Conservation (phyloP, 2,797 vertebrate genomes). For the Zenarchopterus dispar region DNA sequence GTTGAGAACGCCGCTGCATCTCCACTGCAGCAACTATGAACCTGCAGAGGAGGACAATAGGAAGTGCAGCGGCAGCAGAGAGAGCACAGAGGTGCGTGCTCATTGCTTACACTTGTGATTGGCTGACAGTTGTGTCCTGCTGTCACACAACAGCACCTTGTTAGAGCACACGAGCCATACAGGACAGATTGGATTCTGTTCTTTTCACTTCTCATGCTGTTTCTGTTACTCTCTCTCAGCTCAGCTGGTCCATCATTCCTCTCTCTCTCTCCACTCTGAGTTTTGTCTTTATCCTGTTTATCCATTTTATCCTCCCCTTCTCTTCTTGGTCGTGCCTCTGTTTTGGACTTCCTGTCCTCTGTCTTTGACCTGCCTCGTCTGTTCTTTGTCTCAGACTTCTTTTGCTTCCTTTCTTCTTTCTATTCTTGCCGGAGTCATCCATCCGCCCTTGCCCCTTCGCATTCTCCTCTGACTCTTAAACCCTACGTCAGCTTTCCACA, state of each 20-base stretch:
- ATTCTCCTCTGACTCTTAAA: slow-evolving; percentile 4
- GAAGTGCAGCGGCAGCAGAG: slow-evolving; percentile 2
- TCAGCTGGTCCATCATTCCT: slow-evolving; percentile 25
- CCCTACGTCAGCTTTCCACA: slow-evolving; percentile 11
- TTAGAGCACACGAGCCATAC: slow-evolving; percentile 1
- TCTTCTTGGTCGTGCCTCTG: slow-evolving; percentile 17
- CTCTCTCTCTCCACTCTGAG: slow-evolving; percentile 15
- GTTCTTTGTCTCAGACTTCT: slow-evolving; percentile 40
- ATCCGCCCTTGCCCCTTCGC: slow-evolving; percentile 11
- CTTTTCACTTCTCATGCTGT: slow-evolving; percentile 12
- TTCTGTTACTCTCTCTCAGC: slow-evolving; percentile 9
- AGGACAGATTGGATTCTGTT: slow-evolving; percentile 25
- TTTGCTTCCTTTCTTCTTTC: slow-evolving; percentile 12
- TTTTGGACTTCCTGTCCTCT: slow-evolving; percentile 44
- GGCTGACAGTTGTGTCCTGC: slow-evolving; percentile 17
- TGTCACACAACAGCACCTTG: slow-evolving; percentile 7
- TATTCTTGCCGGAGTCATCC: slow-evolving; percentile 2
- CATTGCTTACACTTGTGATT: slow-evolving; percentile 34
- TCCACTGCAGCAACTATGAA: slow-evolving; percentile 60
- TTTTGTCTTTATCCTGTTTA: slow-evolving; percentile 17
- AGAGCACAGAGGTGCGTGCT: slow-evolving; percentile 12
- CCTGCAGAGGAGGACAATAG: slow-evolving; percentile 37
- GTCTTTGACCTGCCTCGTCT: slow-evolving; percentile 34
- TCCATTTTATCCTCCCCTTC: slow-evolving; percentile 19
- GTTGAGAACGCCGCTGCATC: slow-evolving; percentile 48